Conservation (phyloP, 2,888 invertebrate species). For the Drosophila nr. medialis region DNA sequence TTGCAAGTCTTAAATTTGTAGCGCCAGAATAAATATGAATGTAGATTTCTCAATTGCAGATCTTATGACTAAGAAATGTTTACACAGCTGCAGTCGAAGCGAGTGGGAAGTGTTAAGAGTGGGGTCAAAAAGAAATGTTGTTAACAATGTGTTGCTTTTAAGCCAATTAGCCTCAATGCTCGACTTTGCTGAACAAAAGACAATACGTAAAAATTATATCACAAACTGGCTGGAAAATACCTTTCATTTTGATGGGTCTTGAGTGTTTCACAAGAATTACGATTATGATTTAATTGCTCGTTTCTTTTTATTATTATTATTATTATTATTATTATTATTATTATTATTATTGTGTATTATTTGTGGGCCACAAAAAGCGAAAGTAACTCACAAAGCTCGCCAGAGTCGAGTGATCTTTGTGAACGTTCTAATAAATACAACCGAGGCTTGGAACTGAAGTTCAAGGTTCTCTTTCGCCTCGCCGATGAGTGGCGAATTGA, state of each 20-base stretch:
- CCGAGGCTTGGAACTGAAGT: slow-evolving; percentile 48
- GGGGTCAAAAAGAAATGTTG: slow-evolving; percentile 14
- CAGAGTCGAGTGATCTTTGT: slow-evolving; percentile 15
- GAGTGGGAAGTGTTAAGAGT: slow-evolving; percentile 5
- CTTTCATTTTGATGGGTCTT: slow-evolving; percentile 50
- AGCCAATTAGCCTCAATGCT: slow-evolving; percentile 80
- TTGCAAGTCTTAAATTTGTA: background rate
- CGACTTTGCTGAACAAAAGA: slow-evolving; percentile 47
- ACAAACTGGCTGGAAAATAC: slow-evolving; percentile 27
- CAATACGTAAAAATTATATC: slow-evolving; percentile 60
- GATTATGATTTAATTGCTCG: slow-evolving; percentile 48
- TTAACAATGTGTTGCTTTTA: slow-evolving; percentile 37
- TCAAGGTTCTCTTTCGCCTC: slow-evolving; percentile 53
- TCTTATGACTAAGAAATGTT: background rate
- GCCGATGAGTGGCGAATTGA: slow-evolving; percentile 68
- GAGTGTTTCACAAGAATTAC: slow-evolving; percentile 66
- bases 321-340: slow-evolving; percentile 2
- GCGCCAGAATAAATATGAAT: background rate
- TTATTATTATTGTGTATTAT: slow-evolving; percentile 9
- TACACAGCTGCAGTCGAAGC: slow-evolving; percentile 9
- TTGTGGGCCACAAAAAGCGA: slow-evolving; percentile 60
- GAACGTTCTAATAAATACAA: slow-evolving; percentile 67
- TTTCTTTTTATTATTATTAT: slow-evolving; percentile 16
- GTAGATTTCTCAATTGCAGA: background rate
- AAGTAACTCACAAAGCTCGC: slow-evolving; percentile 47